phyloP scores from a whole-genome alignment of 2,113 vertebrate genomes.

The Gila orcuttii region DNA sequence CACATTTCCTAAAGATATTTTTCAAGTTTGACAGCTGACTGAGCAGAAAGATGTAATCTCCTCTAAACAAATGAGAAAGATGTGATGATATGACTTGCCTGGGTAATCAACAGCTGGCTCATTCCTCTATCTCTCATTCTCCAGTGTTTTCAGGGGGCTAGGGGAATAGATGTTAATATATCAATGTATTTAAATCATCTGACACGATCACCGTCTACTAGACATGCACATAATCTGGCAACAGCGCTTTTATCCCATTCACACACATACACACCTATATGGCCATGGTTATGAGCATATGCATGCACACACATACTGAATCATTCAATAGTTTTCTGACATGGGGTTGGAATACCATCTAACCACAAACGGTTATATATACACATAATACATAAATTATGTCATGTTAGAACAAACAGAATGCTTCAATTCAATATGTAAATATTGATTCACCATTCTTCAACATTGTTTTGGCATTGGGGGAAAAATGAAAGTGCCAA shows the following conservation, averaged over 20 bases:
- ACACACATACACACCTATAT: not conserved
- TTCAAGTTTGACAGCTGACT: conserved; percentile 59
- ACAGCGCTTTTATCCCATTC: not conserved
- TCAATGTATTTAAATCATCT: conserved; percentile 32
- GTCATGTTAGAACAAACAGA: conserved; percentile 51
- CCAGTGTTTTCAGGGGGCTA: not conserved
- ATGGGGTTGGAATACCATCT: not conserved
- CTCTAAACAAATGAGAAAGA: conserved; percentile 51
- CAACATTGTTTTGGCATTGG: conserved; percentile 33
- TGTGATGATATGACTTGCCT: conserved; percentile 50
- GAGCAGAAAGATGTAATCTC: conserved; percentile 60
- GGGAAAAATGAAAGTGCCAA: conserved; percentile 66
- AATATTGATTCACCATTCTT: conserved; percentile 71
- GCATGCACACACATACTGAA: not conserved
- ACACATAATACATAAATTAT: conserved; percentile 55
- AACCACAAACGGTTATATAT: not conserved
- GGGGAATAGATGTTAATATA: conserved; percentile 24
- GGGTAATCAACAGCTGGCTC: conserved; percentile 49
- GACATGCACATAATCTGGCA: conserved; percentile 35
- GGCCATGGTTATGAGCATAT: not conserved
- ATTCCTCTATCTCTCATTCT: conserved; percentile 15
- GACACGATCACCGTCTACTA: conserved; percentile 21
- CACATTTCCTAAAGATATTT: conserved; percentile 52
- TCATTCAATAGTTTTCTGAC: not conserved
- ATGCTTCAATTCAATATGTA: conserved; percentile 68